Evolutionary conservation across 2,888 invertebrate species (phyloP), one percentile per base, ranked within the genome.

Genomic region (Harpalus rufipes): DNA sequence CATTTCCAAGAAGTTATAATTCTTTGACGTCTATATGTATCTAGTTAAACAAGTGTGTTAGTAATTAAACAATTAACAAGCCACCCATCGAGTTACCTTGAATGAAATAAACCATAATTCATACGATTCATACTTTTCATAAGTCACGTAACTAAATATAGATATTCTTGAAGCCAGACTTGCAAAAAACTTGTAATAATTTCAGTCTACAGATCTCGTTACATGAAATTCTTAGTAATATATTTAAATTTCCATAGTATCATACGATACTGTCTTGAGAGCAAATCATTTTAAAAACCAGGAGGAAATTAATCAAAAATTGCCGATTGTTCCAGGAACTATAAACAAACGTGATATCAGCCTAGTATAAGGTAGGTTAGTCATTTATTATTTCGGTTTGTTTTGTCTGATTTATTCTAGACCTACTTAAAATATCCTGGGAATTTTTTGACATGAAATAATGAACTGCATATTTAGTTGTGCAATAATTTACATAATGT

Each of bases 51-150:
- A 39, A 39, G 41, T 14, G n/a, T 68, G 68, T 39, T 68, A 39
- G 5, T 68, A 68, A 68, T 68, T 39, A 68, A 68, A 39, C 68
- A 68, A 39, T 68, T 68, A 68, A 12, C n/a, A 68, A 39, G 32
- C 68, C 68, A 68, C 41, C 41, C 68, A 68, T 7, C 14, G 5
- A 7, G 41, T 68, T 41, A 68, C 68, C 68, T 68, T 68, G 68
- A 68, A 68, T 32, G 41, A 68, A 7, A 68, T 68, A 68, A 65
- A 25, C 32, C 68, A 68, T 39, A 68, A 39, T n/a, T 68, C 39
- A 25, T 21, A 39, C 41, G 41, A 39, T n/a, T 68, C 39, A 25
- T 21, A 39, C 41, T 63, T 21, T 21, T 21, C 63, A 16, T 16
- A 25, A 10, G 10, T 51, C 25, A 21, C 25, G 12, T 25, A 12